Percentiles rank a stretch among this genome's conserved stretches.
Conservation (phyloP, 2,113 vertebrate species). For the Elephantulus edwardii region DNA sequence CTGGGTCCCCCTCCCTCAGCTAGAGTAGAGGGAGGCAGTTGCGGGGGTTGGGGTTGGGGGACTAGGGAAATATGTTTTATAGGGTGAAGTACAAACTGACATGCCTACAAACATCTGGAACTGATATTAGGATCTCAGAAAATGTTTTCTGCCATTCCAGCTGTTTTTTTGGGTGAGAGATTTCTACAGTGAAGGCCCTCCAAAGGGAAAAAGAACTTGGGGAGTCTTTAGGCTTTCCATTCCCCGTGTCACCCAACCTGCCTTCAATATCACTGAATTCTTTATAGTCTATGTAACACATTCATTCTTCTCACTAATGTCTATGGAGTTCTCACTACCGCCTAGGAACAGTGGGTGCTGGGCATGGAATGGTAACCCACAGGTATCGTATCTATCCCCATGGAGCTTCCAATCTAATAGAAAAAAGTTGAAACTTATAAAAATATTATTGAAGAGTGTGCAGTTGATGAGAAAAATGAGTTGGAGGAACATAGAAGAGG, state of each 20-base stretch:
- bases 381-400: not conserved
- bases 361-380: not conserved
- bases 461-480: not conserved
- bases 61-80: slow-evolving; percentile 82
- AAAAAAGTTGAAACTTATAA: not conserved
- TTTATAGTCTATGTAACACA: not conserved
- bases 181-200: slow-evolving; percentile 80
- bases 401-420: not conserved
- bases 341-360: not conserved
- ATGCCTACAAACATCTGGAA: slow-evolving; percentile 87
- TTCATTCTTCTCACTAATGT: not conserved
- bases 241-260: slow-evolving; percentile 22
- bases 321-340: not conserved
- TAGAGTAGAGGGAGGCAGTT: slow-evolving; percentile 64
- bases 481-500: not conserved
- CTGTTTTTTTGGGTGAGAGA: slow-evolving; percentile 77
- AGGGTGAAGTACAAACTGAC: slow-evolving; percentile 84
- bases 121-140: slow-evolving; percentile 84
- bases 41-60: not conserved
- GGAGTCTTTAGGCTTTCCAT: slow-evolving; percentile 47
- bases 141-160: slow-evolving; percentile 83
- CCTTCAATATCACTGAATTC: not conserved
- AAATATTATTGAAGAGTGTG: not conserved
- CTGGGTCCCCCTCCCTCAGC: slow-evolving; percentile 69
- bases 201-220: slow-evolving; percentile 51